Conservation (phyloP, 2,888 invertebrate genomes). For the Celastrina argiolus region DNA sequence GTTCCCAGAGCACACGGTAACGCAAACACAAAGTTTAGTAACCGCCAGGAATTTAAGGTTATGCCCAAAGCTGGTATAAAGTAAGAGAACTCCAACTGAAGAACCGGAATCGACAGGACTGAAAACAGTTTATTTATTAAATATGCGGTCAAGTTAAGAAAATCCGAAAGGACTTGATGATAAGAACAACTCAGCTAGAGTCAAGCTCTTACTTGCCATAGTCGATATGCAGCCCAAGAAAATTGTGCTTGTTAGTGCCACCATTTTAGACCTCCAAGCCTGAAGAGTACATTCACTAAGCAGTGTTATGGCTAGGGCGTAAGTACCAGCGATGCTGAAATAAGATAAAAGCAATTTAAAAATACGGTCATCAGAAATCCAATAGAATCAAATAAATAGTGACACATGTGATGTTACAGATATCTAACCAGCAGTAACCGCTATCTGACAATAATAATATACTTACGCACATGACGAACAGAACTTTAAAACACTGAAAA, state of each 20-base stretch:
- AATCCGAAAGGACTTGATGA: not conserved
- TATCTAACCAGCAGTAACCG: too few relatives aligned
- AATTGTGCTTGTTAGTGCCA: constrained; percentile 50
- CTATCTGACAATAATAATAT: too few relatives aligned
- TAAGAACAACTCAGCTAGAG: not conserved
- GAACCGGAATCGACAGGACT: constrained; percentile 82
- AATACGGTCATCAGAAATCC: too few relatives aligned
- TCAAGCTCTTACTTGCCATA: constrained; percentile 53
- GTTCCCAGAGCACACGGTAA: constrained; percentile 80
- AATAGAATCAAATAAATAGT: too few relatives aligned
- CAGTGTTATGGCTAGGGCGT: constrained; percentile 52
- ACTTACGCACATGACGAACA: constrained; percentile 80
- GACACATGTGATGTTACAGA: too few relatives aligned
- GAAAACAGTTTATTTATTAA: constrained; percentile 23
- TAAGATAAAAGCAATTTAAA: too few relatives aligned
- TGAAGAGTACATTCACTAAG: constrained; percentile 57
- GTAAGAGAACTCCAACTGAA: constrained; percentile 75
- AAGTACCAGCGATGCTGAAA: constrained; percentile 54
- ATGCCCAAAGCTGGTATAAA: constrained; percentile 66
- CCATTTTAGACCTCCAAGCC: constrained; percentile 43
- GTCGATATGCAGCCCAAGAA: constrained; percentile 46
- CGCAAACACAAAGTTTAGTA: constrained; percentile 80
- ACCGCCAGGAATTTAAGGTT: constrained; percentile 84
- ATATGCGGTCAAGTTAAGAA: not conserved
- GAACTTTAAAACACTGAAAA: constrained; percentile 78